Conservation (phyloP, 2,888 invertebrate species). For the Cheilosia urbana region DNA sequence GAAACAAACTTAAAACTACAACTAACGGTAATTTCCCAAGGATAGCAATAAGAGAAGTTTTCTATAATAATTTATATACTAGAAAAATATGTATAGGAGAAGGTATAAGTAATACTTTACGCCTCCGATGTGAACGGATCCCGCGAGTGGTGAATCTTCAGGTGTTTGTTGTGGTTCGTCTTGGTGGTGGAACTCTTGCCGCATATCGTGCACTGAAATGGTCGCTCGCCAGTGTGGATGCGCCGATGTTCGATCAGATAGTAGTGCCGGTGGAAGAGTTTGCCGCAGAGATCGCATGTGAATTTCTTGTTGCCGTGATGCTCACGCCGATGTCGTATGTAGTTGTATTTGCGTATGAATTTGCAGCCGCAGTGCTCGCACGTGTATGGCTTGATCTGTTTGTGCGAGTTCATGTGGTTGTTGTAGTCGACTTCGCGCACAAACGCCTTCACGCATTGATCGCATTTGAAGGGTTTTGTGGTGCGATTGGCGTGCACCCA, state of each 20-base stretch:
- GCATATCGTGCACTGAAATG: slow-evolving; percentile 94
- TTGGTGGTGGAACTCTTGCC: slow-evolving; percentile 95
- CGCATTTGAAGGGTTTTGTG: slow-evolving; percentile 93
- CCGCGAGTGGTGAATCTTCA: slow-evolving; percentile 94
- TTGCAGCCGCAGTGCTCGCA: slow-evolving; percentile 96
- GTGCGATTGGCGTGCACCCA: slow-evolving; percentile 95
- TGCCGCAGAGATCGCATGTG: slow-evolving; percentile 90
- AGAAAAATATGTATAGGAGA: slow-evolving; percentile 54
- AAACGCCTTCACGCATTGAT: slow-evolving; percentile 92
- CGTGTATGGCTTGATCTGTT: slow-evolving; percentile 91
- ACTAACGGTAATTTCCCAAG: slow-evolving; percentile 29
- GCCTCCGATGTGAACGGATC: slow-evolving; percentile 93
- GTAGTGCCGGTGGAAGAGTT: slow-evolving; percentile 93
- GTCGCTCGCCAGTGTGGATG: slow-evolving; percentile 91
- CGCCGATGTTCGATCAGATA: slow-evolving; percentile 94
- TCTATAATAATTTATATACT: slow-evolving; percentile 34
- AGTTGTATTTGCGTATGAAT: slow-evolving; percentile 95
- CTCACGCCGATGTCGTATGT: slow-evolving; percentile 92
- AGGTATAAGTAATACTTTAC: slow-evolving; percentile 78
- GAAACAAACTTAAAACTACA: slow-evolving; percentile 33
- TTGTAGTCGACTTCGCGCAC: slow-evolving; percentile 91
- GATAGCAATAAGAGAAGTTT: slow-evolving; percentile 35
- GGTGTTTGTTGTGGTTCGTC: slow-evolving; percentile 95
- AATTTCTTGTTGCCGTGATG: slow-evolving; percentile 92
- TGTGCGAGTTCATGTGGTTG: slow-evolving; percentile 94